Evolutionary conservation across 2,888 invertebrate genomes (phyloP), one percentile per base, ranked within the genome.

Genomic region (Galeruca laticollis): DNA sequence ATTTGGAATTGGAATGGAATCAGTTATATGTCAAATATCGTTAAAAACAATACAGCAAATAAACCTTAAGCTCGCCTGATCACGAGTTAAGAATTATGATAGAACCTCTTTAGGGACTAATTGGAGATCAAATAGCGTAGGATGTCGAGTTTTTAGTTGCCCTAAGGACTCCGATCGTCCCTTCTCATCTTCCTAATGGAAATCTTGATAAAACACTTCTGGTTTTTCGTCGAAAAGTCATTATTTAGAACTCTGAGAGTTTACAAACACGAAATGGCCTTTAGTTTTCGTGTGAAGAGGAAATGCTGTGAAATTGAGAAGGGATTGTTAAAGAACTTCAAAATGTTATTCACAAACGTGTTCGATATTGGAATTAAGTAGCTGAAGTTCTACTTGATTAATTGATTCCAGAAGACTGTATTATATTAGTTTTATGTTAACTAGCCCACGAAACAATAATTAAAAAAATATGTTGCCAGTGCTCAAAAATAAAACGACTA

Each of bases 141-240:
- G 60, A 63, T 62, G 60, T 65, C 67, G 62, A 65, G 61, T 73
- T 69, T 68, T 67, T 68, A 64, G 68, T 68, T 60, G 70, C 73
- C 75, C 74, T 61, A 35, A 67, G 73, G 71, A 69, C 70, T 63
- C 21, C 62, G 62, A 66, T 71, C 65, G 57, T 68, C 68, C 68
- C 70, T 72, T 71, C 73, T 71, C 71, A 74, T 74, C 73, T 72
- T 73, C 73, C 69, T 71, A 74, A 76, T 76, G 71, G 73, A 74
- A 72, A 75, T 74, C 72, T 72, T 71, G 75, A 76, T 76, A 74
- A 74, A 75, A 72, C 68, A 68, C 68, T 72, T 72, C 67, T 63
- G 59, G 60, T 70, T 68, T 71, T 60, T 47, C 54, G 59, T 63
- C 70, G 72, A 61, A 56, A 52, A 62, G 51, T 69, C 57, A 70